These are phyloP conservation scores for Pangasius djambal DNA, from an alignment of 2,797 vertebrate genomes.

Conservation along the genomic window DNA sequence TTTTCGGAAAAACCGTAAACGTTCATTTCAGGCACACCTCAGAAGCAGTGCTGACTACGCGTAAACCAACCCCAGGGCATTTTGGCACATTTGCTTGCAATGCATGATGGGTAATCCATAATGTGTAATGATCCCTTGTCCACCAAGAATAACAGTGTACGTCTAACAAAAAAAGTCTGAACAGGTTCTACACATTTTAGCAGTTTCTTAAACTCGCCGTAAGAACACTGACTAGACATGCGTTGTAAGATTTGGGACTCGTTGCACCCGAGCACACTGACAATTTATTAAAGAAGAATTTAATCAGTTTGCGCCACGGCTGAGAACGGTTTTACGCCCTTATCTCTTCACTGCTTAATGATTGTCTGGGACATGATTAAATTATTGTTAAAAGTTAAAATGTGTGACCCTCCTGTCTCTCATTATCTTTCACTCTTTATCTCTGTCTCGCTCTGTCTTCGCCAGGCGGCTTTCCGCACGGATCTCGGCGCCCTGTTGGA, in stretches of 20 bases:
- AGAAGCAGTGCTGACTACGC: background rate
- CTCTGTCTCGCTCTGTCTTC: slow-evolving; percentile 22
- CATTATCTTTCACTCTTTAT: background rate
- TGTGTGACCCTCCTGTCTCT: background rate
- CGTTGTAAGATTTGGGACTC: background rate
- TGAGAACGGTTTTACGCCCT: background rate
- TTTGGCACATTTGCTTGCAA: background rate
- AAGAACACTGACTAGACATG: background rate
- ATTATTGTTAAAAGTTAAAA: slow-evolving; percentile 3
- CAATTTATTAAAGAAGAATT: background rate
- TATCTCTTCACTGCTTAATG: slow-evolving; percentile 2
- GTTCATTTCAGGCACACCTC: background rate
- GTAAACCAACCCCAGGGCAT: background rate
- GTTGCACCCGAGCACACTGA: background rate
- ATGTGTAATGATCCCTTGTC: background rate
- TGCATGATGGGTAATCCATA: background rate
- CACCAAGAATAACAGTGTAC: background rate
- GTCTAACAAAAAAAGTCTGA: background rate
- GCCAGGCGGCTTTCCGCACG: slow-evolving; percentile 84
- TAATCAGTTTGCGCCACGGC: background rate
- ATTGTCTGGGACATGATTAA: background rate
- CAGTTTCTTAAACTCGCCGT: background rate
- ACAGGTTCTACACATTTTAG: background rate
- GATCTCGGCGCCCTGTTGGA: slow-evolving; percentile 87
- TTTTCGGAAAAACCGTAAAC: too few relatives aligned